Evolutionary conservation across 2,888 invertebrate species (phyloP), one percentile per base, ranked within the genome.

Genomic region (Doris montereyensis): DNA sequence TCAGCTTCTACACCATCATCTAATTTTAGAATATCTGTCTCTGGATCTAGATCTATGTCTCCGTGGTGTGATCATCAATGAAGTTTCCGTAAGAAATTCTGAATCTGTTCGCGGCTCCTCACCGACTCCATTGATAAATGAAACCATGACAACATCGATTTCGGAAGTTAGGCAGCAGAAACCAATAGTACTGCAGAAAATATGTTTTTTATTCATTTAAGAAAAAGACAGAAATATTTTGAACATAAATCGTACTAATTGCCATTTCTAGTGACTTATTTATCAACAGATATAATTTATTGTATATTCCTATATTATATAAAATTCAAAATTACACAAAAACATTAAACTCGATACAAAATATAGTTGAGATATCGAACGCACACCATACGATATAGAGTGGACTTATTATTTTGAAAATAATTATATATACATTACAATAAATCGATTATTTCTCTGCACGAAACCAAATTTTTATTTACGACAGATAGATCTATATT

Each of bases 1-100:
- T 24, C 41, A 0, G 67, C 34, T n/a, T 83, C 83, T 4, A 70
- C 17, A n/a, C 34, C 32, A 62, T 87, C 84, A 74, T 88, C 88
- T 65, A 89, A 83, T 58, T 85, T 86, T 28, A 89, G 80, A 77
- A 88, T 86, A 79, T 89, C 87, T 62, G 87, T 85, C 62, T 86
- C 86, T 57, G 83, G 82, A 57, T 86, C 86, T 0, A 86, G 76
- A 30, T 84, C 74, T 62, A 85, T 85, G 32, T 82, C 84, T 76
- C 86, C 86, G 2, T 84, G 84, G 76, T 84, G 84, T 30, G n/a
- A n/a, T 83, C 79, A 34, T 83, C 83, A 21, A 84, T 84, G 77
- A 84, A 85, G 35, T 84, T 84, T 86, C 86, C 13, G 67, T 30
- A 26, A 41, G 62, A 2, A 62, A 34, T n/a, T n/a, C n/a, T 17